Percentiles rank a stretch among this genome's conserved stretches.
Evolutionary conservation across 2,797 vertebrate species (phyloP).

Genomic region (Gadopsis bispinosus): DNA sequence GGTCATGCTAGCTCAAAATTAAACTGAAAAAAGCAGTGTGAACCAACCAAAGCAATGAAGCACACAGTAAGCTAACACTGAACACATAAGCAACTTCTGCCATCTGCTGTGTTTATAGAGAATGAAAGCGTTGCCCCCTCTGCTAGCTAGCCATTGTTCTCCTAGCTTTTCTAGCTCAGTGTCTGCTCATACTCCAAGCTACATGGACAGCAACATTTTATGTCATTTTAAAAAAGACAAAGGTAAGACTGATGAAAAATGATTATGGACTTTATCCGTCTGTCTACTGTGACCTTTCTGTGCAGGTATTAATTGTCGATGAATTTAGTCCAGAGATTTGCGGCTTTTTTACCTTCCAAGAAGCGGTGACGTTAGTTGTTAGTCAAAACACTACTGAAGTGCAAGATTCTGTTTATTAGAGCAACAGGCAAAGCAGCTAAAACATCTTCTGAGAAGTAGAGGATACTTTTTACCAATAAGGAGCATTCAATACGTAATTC

Average conservation of each 20-base stretch:
- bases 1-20: background rate
- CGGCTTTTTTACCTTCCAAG: background rate
- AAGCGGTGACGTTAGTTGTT: background rate
- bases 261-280: background rate
- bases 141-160: background rate
- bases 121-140: background rate
- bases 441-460: background rate
- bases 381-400: background rate
- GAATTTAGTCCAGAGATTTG: conserved; percentile 4
- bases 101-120: background rate
- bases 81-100: background rate
- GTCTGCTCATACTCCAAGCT: background rate
- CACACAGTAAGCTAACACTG: background rate
- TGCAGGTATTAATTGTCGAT: conserved; percentile 3
- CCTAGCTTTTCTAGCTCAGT: background rate
- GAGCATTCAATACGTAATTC: background rate
- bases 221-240: background rate
- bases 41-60: background rate
- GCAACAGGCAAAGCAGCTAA: conserved; percentile 1
- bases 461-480: background rate
- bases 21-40: background rate
- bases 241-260: background rate
- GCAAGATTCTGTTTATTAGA: background rate
- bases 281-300: background rate
- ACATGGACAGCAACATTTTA: background rate